Percentiles rank a stretch among this genome's conserved stretches.
phyloP scores from a whole-genome alignment of 2,888 invertebrate species.

The Tenthredo livida region DNA sequence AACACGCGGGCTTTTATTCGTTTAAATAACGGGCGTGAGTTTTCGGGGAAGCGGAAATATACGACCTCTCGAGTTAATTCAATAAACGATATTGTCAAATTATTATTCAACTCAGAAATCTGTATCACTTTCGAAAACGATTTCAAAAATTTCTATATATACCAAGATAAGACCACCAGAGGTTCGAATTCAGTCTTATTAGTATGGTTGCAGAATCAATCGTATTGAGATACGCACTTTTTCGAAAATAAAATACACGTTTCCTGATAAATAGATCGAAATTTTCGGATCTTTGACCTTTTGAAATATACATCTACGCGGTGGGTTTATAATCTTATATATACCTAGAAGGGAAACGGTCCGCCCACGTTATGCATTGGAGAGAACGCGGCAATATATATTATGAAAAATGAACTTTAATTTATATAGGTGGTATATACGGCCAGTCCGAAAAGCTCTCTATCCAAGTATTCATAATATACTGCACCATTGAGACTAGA shows the following conservation, averaged over 20 bases:
- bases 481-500: not conserved
- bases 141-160: too few relatives aligned
- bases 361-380: conserved; percentile 1
- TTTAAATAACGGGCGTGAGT: not conserved
- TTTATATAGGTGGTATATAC: not conserved
- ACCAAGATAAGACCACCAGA: too few relatives aligned
- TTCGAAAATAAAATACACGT: too few relatives aligned
- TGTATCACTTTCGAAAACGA: too few relatives aligned
- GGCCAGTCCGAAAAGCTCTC: not conserved
- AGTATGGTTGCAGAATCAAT: too few relatives aligned
- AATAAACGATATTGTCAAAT: not conserved
- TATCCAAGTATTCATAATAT: not conserved
- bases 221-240: too few relatives aligned
- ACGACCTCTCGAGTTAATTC: not conserved
- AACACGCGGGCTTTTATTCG: not conserved
- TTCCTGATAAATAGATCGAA: too few relatives aligned
- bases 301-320: not conserved
- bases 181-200: too few relatives aligned
- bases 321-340: not conserved
- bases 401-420: conserved; percentile 37
- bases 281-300: too few relatives aligned
- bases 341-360: not conserved
- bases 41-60: too few relatives aligned
- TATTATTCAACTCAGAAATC: not conserved
- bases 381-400: conserved; percentile 9